phyloP scores from a whole-genome alignment of 2,113 vertebrate genomes.

The Lepisosteus oculatus region DNA sequence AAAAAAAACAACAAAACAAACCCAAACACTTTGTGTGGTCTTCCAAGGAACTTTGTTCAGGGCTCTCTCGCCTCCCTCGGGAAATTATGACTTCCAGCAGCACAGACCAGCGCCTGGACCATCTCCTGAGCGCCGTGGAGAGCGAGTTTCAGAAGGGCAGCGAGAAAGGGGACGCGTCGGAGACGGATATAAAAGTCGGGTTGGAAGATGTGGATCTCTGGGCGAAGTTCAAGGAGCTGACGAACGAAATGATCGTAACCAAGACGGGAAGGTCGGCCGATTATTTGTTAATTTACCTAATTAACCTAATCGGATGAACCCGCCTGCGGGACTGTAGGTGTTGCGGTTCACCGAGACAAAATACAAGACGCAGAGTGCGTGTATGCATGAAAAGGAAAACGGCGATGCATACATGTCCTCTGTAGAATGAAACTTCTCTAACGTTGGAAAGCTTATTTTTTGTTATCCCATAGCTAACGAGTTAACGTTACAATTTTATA shows the following conservation, averaged over 20 bases:
- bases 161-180: slow-evolving; percentile 70
- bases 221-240: slow-evolving; percentile 74
- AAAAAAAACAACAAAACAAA: too few species aligned
- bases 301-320: too few species aligned
- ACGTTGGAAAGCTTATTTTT: too few species aligned
- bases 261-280: slow-evolving; percentile 67
- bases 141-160: slow-evolving; percentile 72
- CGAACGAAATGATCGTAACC: slow-evolving; percentile 78
- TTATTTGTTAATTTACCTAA: background rate
- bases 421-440: too few species aligned
- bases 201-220: slow-evolving; percentile 71
- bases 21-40: too few species aligned
- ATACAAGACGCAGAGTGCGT: too few species aligned
- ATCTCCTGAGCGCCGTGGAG: slow-evolving; percentile 73
- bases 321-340: too few species aligned
- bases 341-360: too few species aligned
- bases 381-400: too few species aligned
- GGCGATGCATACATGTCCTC: too few species aligned
- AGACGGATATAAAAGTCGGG: slow-evolving; percentile 70
- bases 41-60: background rate
- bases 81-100: slow-evolving; percentile 64
- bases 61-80: background rate
- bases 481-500: too few species aligned
- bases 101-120: slow-evolving; percentile 69
- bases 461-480: too few species aligned